phyloP scores from a whole-genome alignment of 2,113 vertebrate species.

The Cyphomyrus discorhynchus region DNA sequence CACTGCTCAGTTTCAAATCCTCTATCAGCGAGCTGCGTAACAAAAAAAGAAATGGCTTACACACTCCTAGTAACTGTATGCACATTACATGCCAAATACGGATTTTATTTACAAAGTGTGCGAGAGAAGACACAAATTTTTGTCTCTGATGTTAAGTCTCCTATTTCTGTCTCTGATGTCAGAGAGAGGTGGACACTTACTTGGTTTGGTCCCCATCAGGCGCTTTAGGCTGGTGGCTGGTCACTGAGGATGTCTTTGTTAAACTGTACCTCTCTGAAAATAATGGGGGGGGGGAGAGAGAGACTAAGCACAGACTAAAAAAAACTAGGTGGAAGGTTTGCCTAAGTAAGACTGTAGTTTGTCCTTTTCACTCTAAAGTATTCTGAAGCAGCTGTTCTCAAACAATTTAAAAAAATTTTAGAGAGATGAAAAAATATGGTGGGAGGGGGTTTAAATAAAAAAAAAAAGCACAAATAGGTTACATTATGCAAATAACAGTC shows the following conservation, averaged over 20 bases:
- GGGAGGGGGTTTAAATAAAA: background rate
- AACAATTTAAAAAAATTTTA: background rate
- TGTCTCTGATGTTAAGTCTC: background rate
- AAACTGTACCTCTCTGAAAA: conserved; percentile 79
- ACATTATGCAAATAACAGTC: background rate
- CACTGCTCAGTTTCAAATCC: conserved; percentile 95
- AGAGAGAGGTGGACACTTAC: conserved; percentile 35
- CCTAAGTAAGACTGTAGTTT: background rate
- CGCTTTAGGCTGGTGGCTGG: conserved; percentile 81
- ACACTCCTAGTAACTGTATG: background rate
- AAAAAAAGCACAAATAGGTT: background rate
- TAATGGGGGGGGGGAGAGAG: background rate
- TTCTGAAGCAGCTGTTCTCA: background rate
- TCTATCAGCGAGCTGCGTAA: conserved; percentile 80
- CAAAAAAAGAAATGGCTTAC: conserved; percentile 10
- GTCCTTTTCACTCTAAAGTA: background rate
- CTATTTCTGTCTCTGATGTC: background rate
- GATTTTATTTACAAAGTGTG: background rate
- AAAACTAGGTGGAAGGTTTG: background rate
- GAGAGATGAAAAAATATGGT: background rate
- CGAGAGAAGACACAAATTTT: background rate
- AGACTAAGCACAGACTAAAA: background rate
- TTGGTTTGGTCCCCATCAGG: conserved; percentile 59
- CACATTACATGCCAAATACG: background rate
- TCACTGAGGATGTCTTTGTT: conserved; percentile 72